Percentiles rank a stretch among this genome's conserved stretches.
These are phyloP conservation scores for Podarcis raffonei DNA, from an alignment of 2,113 vertebrate species.

Conservation along the genomic window DNA sequence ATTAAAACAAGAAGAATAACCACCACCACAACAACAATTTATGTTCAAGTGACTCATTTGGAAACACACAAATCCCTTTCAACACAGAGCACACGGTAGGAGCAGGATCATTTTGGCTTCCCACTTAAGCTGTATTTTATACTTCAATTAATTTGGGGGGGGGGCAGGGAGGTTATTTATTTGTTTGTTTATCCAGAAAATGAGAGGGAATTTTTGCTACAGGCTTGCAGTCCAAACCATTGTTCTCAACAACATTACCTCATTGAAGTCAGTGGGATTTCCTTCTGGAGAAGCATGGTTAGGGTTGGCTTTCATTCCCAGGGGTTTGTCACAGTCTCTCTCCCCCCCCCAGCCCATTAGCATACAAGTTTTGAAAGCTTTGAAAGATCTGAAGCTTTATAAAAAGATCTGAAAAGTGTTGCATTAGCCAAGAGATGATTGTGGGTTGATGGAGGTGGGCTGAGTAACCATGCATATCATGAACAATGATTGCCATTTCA, in stretches of 20 bases:
- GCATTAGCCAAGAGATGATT: no score
- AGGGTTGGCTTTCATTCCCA: neutral
- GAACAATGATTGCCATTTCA: neutral
- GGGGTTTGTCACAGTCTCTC: neutral
- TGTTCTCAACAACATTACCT: neutral
- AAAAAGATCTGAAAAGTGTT: no score
- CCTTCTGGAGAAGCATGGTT: neutral
- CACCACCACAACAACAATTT: neutral
- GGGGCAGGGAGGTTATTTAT: neutral
- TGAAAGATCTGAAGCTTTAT: no score
- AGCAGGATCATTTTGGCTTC: neutral
- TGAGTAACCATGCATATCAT: no score
- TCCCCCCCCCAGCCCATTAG: neutral
- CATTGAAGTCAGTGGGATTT: neutral
- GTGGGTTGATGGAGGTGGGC: no score
- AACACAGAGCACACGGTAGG: neutral
- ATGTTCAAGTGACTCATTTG: neutral
- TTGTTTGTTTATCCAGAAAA: neutral
- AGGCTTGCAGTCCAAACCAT: neutral
- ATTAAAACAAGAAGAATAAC: neutral
- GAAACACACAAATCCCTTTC: neutral
- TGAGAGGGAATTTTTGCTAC: neutral
- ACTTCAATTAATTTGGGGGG: neutral
- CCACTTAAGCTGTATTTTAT: neutral
- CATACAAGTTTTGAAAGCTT: neutral